phyloP scores from a whole-genome alignment of 2,113 vertebrate species.

The Petrocephalus microphthalmus region DNA sequence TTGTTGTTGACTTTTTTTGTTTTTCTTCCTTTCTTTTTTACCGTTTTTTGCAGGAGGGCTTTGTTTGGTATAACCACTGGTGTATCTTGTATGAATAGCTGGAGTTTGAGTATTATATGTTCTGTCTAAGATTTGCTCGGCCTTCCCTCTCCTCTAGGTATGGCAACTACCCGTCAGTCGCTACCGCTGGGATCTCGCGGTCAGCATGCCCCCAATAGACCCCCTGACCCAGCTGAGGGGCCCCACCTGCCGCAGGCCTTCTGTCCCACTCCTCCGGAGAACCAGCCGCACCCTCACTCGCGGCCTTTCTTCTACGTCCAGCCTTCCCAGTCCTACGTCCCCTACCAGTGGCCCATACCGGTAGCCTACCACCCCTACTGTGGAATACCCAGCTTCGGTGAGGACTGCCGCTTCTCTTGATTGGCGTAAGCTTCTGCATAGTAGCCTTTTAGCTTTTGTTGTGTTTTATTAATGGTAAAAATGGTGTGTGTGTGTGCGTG shows the following conservation, averaged over 20 bases:
- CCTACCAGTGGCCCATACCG: slow-evolving; percentile 59
- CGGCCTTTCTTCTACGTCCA: slow-evolving; percentile 60
- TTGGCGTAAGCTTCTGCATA: background rate
- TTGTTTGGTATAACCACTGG: background rate
- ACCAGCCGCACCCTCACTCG: slow-evolving; percentile 38
- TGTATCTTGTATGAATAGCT: background rate
- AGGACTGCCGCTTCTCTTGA: background rate
- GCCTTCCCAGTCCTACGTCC: slow-evolving; percentile 52
- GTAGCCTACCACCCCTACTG: slow-evolving; percentile 57
- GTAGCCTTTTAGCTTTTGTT: background rate
- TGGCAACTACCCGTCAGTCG: slow-evolving; percentile 46
- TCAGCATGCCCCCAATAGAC: slow-evolving; percentile 28
- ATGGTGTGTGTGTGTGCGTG: background rate
- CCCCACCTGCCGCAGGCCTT: slow-evolving; percentile 11
- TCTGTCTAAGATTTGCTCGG: background rate
- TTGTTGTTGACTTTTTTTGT: background rate
- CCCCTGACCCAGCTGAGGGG: slow-evolving; percentile 23
- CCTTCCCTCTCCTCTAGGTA: slow-evolving; percentile 15
- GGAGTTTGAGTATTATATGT: background rate
- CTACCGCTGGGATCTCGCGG: slow-evolving; percentile 32
- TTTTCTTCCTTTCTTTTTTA: background rate
- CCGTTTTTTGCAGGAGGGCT: background rate
- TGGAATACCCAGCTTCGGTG: slow-evolving; percentile 53
- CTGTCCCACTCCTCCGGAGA: slow-evolving; percentile 38
- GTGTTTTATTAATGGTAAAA: background rate